Evolutionary conservation across 2,113 vertebrate species (phyloP).

Genomic region (Pachypanchax playfairii): DNA sequence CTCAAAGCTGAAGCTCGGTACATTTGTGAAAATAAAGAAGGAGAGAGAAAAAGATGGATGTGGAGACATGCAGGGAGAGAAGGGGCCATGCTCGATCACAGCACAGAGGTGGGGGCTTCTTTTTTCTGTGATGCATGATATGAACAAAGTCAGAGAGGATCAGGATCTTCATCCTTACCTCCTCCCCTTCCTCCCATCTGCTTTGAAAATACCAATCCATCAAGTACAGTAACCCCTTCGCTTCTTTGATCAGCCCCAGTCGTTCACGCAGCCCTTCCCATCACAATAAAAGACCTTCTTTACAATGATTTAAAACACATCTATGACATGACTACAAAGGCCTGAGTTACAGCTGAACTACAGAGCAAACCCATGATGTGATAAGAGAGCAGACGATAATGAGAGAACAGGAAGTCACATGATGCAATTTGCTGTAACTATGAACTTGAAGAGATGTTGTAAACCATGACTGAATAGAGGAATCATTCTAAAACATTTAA

Average conservation of each 20-base stretch:
- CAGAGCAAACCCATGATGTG: conserved; percentile 17
- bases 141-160: conserved; percentile 51
- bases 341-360: conserved; percentile 21
- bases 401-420: conserved; percentile 53
- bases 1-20: conserved; percentile 31
- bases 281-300: conserved; percentile 54
- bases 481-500: conserved; percentile 11
- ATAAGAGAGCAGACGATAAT: conserved; percentile 48
- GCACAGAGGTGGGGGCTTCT: conserved; percentile 17
- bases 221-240: conserved; percentile 57
- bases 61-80: conserved; percentile 13
- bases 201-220: conserved; percentile 70
- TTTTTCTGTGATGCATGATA: conserved; percentile 45
- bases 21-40: conserved; percentile 14
- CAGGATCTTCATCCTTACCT: conserved; percentile 26
- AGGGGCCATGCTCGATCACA: conserved; percentile 18
- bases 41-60: conserved; percentile 20
- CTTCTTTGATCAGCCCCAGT: conserved; percentile 60
- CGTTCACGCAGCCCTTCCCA: conserved; percentile 41
- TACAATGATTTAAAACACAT: conserved; percentile 33
- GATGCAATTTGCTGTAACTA: conserved; percentile 19
- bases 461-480: conserved; percentile 15
- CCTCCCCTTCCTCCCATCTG: conserved; percentile 6
- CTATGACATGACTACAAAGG: conserved; percentile 54
- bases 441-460: neutral